A percentile compares a stretch with the other conserved stretches of the same genome.
These are phyloP conservation scores for Ptyas mucosa DNA, from an alignment of 2,113 vertebrate species.

Conservation along the genomic window DNA sequence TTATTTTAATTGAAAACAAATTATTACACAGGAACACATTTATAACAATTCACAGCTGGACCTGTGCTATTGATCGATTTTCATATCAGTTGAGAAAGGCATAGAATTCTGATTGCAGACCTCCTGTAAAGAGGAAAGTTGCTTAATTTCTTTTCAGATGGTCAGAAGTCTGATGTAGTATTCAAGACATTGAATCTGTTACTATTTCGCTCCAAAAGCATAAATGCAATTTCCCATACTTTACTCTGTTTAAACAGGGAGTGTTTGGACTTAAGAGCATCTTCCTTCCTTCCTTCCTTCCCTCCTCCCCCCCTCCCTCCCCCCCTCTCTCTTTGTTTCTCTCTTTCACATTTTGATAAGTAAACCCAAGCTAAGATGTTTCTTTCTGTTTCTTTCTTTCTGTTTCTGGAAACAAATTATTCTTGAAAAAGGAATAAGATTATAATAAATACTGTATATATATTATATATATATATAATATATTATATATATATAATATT, in stretches of 20 bases:
- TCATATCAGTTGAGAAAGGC: not conserved
- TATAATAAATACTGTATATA: slow-evolving; percentile 24
- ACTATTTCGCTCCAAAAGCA: not conserved
- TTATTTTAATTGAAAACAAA: not conserved
- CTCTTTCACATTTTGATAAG: not conserved
- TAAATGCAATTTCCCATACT: slow-evolving; percentile 16
- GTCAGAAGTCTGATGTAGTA: not conserved
- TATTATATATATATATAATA: no score
- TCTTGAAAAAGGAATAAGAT: slow-evolving; percentile 46
- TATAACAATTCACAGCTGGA: not conserved
- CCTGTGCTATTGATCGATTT: not conserved
- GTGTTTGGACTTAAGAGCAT: not conserved
- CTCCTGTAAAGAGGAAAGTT: not conserved
- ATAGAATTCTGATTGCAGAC: not conserved
- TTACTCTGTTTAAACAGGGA: slow-evolving; percentile 13
- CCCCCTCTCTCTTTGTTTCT: not conserved
- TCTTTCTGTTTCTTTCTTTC: slow-evolving; percentile 35
- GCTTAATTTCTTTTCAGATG: not conserved
- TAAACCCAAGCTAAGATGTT: slow-evolving; percentile 17
- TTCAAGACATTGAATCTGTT: not conserved
- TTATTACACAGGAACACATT: not conserved
- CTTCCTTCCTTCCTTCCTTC: not conserved
- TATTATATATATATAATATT: no score
- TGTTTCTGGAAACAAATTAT: slow-evolving; percentile 40
- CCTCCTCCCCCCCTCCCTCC: no score